A percentile compares a stretch with the other conserved stretches of the same genome.
Conservation (phyloP, 2,797 vertebrate species). For the Novumbra hubbsi region DNA sequence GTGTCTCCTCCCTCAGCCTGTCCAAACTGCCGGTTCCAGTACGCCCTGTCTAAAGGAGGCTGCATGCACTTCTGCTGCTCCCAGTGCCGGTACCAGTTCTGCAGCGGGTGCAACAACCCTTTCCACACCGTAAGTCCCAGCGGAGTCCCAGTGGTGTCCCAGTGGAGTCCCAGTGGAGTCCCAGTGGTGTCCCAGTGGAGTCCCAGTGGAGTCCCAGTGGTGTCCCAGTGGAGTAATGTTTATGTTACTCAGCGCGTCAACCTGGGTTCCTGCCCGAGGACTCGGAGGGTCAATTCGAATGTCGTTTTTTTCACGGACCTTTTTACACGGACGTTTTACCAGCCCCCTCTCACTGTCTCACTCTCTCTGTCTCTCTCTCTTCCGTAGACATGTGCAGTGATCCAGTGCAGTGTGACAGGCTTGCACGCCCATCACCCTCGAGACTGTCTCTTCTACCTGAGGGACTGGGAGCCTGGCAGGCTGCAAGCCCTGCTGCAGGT, state of each 20-base stretch:
- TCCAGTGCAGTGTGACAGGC: conserved; percentile 83
- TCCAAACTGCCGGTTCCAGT: conserved; percentile 85
- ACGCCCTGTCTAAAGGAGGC: conserved; percentile 87
- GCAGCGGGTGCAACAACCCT: conserved; percentile 90
- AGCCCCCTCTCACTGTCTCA: background rate
- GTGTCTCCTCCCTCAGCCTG: conserved; percentile 64
- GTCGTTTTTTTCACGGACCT: background rate
- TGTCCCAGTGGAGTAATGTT: too few relatives aligned
- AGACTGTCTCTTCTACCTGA: conserved; percentile 88
- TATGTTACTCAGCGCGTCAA: too few relatives aligned
- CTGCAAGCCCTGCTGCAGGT: conserved; percentile 85
- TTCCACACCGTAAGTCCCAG: conserved; percentile 74
- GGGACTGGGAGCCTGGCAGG: conserved; percentile 83
- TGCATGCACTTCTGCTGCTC: conserved; percentile 93
- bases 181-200: conserved; percentile 12
- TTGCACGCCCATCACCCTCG: conserved; percentile 89
- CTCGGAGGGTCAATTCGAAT: background rate
- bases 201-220: background rate
- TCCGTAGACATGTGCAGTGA: conserved; percentile 79
- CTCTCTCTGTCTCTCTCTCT: background rate
- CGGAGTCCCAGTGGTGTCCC: background rate
- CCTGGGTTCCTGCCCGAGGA: background rate
- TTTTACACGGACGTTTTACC: background rate
- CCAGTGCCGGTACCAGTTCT: conserved; percentile 91
- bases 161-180: background rate